phyloP scores from a whole-genome alignment of 2,888 invertebrate species.

The Crioceris asparagi region DNA sequence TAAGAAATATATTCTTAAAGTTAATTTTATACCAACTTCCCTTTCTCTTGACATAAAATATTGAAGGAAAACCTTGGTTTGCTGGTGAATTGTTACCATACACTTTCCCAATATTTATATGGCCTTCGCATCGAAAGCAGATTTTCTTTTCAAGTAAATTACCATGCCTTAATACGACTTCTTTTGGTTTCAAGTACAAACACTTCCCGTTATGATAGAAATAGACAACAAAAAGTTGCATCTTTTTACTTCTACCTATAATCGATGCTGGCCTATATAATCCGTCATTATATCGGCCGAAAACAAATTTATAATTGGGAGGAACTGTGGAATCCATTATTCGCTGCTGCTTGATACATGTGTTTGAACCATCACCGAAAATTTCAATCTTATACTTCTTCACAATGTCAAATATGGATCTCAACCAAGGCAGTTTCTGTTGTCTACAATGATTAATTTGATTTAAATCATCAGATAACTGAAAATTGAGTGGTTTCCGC shows the following conservation, averaged over 20 bases:
- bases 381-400: slow-evolving; percentile 17
- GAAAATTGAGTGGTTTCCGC: too few species aligned
- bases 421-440: slow-evolving; percentile 14
- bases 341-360: slow-evolving; percentile 9
- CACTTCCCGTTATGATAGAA: slow-evolving; percentile 21
- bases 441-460: too few species aligned
- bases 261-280: slow-evolving; percentile 18
- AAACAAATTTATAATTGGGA: slow-evolving; percentile 19
- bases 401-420: slow-evolving; percentile 17
- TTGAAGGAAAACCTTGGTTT: slow-evolving; percentile 19
- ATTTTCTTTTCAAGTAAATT: slow-evolving; percentile 20
- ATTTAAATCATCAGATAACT: too few species aligned
- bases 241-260: slow-evolving; percentile 19
- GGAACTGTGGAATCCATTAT: slow-evolving; percentile 16
- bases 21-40: slow-evolving; percentile 18
- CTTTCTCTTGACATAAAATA: slow-evolving; percentile 19
- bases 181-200: slow-evolving; percentile 15
- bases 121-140: slow-evolving; percentile 15
- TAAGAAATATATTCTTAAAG: slow-evolving; percentile 20
- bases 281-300: slow-evolving; percentile 18
- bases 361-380: slow-evolving; percentile 11
- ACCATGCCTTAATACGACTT: slow-evolving; percentile 21
- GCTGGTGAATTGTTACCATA: slow-evolving; percentile 24
- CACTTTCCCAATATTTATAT: slow-evolving; percentile 16
- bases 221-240: slow-evolving; percentile 15